A percentile compares a stretch with the other conserved stretches of the same genome.
These are phyloP conservation scores for Muscidifurax raptorellus DNA, from an alignment of 1,140 invertebrate genomes.

Conservation along the genomic window DNA sequence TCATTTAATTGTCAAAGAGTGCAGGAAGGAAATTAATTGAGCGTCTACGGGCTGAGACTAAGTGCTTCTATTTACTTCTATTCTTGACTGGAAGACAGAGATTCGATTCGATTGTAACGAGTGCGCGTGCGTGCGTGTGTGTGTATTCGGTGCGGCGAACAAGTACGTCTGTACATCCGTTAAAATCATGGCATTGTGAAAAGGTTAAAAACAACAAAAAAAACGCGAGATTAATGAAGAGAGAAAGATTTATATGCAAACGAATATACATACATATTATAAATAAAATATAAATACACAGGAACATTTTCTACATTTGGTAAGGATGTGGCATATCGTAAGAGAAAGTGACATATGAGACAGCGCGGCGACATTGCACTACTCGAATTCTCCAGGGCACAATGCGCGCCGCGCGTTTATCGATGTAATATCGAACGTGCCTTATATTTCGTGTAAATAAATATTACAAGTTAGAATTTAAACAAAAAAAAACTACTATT, in stretches of 20 bases:
- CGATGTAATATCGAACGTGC: constrained; percentile 73
- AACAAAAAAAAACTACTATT: constrained; percentile 66
- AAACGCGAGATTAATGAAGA: not conserved
- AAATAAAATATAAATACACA: constrained; percentile 60
- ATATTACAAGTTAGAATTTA: constrained; percentile 55
- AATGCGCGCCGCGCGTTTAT: constrained; percentile 61
- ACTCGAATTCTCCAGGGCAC: constrained; percentile 29
- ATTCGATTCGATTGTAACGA: constrained; percentile 32
- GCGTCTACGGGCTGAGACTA: not conserved
- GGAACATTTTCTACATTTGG: constrained; percentile 71
- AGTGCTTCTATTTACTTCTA: not conserved
- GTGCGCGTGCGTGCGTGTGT: not conserved
- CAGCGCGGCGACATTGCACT: constrained; percentile 53
- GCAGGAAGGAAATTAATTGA: not conserved
- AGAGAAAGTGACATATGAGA: constrained; percentile 60
- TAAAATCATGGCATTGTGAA: constrained; percentile 22
- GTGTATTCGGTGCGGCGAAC: not conserved
- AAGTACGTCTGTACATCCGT: constrained; percentile 17
- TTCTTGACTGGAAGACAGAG: not conserved
- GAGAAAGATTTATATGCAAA: constrained; percentile 54
- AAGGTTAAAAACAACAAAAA: not conserved
- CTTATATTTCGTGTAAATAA: constrained; percentile 73
- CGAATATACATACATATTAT: constrained; percentile 52
- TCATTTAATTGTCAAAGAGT: constrained; percentile 13
- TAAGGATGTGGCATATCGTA: constrained; percentile 70